Evolutionary conservation across 2,888 invertebrate genomes (phyloP).

Genomic region (Neria commutata): DNA sequence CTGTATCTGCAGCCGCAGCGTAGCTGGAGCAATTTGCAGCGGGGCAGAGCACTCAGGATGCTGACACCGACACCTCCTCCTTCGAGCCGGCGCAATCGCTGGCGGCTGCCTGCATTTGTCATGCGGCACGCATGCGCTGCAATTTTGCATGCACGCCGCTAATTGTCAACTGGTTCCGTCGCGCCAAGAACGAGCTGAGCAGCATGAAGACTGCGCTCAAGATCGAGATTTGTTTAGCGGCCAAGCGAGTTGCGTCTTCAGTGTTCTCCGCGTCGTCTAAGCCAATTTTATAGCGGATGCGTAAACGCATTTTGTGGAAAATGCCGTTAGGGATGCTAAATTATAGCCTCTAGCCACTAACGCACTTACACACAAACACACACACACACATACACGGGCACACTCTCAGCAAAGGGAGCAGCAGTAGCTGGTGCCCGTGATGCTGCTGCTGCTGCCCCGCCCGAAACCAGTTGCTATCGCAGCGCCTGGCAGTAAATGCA

Average conservation of each 20-base stretch:
- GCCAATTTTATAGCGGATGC: constrained; percentile 59
- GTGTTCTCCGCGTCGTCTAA: too few species aligned
- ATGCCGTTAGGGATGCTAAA: constrained; percentile 59
- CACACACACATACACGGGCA: too few species aligned
- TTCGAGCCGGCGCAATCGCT: neutral
- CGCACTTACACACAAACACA: too few species aligned
- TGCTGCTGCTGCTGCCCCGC: neutral
- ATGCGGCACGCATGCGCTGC: neutral
- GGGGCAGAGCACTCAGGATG: too few species aligned
- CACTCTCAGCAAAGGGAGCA: neutral
- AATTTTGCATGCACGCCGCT: neutral
- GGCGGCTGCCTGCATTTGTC: neutral
- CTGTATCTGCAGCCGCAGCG: too few species aligned
- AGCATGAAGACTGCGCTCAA: too few species aligned
- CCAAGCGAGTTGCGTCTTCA: constrained; percentile 40
- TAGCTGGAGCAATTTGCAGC: too few species aligned
- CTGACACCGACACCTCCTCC: neutral
- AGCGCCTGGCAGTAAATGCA: too few species aligned
- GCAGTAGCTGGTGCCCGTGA: neutral
- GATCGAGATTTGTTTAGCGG: too few species aligned
- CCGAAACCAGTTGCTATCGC: too few species aligned
- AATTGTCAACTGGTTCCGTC: constrained; percentile 3
- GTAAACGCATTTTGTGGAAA: constrained; percentile 59
- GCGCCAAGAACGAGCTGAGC: neutral
- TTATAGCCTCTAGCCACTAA: constrained; percentile 46